Base-by-base conservation (phyloP, 2,888 invertebrate species). In the Meteorus colon region DNA sequence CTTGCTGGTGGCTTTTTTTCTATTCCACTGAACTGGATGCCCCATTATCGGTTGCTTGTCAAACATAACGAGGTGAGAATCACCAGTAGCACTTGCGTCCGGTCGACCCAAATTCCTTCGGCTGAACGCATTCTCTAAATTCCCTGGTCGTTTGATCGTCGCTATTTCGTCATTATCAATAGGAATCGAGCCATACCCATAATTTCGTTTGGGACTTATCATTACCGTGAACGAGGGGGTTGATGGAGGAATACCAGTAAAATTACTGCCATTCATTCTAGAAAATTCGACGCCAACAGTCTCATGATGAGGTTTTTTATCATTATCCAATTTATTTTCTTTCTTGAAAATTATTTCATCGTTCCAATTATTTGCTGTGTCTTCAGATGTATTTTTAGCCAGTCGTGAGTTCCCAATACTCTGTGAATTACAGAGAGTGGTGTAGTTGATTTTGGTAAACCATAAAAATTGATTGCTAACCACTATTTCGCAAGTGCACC, bases 11-110 rank as follows among this genome's bases (percentile, higher is more conserved):
- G 12, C 5, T 14, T 37, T 74, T 68, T 65, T 73, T 77, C 75
- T 76, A 77, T 75, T 77, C 16, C 48, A 45, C 73, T 68, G 78
- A 81, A 81, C 81, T 80, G 80, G 80, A 84, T 83, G 77, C 66
- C 60, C 75, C n/a, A 29, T 6, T 12, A 37, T 48, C 55, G 45
- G 16, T n/a, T 31, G 48, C n/a, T 19, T 27, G 45, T 29, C 65
- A 34, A 60, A n/a, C 55, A 48, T 16, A n/a, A 59, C 59, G 14
- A 60, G 48, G 59, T 51, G 41, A 60, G 63, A 48, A 59, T 29
- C 59, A 5, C 16, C 45, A 14, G 59, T 19, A 55, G 24, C 55
- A 24, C 55, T 70, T 69, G 62, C 51, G 10, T 55, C 70, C 41
- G 60, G 45, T 74, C 45, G 74, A 67, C 67, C 66, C 27, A 27